Evolutionary conservation across 2,797 vertebrate species (phyloP).

Genomic region (Halcyon badia): DNA sequence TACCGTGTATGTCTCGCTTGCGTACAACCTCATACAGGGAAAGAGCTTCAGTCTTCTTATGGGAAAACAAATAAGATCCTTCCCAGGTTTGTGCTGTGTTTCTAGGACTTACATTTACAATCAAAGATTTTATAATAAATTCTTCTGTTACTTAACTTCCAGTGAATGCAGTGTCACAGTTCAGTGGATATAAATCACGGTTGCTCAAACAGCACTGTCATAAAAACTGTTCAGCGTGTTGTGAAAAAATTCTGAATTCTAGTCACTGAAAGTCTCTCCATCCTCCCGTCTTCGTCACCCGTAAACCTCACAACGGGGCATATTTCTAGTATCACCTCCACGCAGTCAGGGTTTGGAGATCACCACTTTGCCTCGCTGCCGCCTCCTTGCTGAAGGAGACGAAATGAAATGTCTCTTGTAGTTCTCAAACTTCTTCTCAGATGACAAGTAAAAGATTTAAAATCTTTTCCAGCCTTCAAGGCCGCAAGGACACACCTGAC

Average conservation of each 20-base stretch:
- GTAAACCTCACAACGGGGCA: background rate
- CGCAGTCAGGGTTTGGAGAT: background rate
- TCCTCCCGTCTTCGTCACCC: background rate
- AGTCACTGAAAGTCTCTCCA: background rate
- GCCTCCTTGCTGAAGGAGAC: background rate
- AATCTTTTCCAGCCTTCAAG: background rate
- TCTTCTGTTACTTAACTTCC: background rate
- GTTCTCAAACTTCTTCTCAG: background rate
- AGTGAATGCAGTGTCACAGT: background rate
- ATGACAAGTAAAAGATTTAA: background rate
- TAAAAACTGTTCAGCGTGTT: background rate
- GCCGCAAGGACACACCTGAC: background rate
- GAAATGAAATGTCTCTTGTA: background rate
- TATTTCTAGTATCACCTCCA: background rate
- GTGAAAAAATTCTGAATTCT: background rate
- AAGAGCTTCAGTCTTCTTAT: background rate
- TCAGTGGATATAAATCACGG: background rate
- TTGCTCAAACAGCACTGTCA: background rate
- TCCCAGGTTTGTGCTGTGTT: background rate
- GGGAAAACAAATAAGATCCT: background rate
- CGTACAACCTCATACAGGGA: background rate
- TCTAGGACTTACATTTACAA: background rate
- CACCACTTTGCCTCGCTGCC: background rate
- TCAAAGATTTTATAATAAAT: background rate
- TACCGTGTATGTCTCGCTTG: background rate